Conservation (phyloP, 1,140 invertebrate genomes). For the Drosophila lini region DNA sequence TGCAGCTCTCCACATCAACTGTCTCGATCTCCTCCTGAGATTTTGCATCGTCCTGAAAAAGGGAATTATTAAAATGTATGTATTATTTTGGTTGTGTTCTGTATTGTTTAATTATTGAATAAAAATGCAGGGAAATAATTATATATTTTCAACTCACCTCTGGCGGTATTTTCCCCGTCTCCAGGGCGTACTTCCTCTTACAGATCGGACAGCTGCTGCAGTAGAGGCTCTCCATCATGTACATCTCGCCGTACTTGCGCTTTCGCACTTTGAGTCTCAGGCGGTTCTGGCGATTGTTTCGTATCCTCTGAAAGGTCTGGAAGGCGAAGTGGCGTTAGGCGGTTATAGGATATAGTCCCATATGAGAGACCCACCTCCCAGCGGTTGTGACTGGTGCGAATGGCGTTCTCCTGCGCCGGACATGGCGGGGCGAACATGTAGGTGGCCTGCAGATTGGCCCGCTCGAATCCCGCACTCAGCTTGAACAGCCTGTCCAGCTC, state of each 20-base stretch:
- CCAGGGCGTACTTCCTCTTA: slow-evolving; percentile 88
- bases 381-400: slow-evolving; percentile 88
- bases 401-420: slow-evolving; percentile 84
- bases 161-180: slow-evolving; percentile 86
- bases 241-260: slow-evolving; percentile 87
- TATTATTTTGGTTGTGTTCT: too few relatives aligned
- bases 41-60: slow-evolving; percentile 63
- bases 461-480: slow-evolving; percentile 85
- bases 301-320: slow-evolving; percentile 91
- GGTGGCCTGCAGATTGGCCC: slow-evolving; percentile 80
- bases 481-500: slow-evolving; percentile 92
- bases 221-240: slow-evolving; percentile 84
- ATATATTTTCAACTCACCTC: slow-evolving; percentile 86
- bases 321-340: background rate
- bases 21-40: slow-evolving; percentile 85
- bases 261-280: slow-evolving; percentile 86
- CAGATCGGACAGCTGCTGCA: slow-evolving; percentile 91
- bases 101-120: background rate
- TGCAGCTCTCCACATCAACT: slow-evolving; percentile 85
- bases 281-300: slow-evolving; percentile 91
- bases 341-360: background rate
- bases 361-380: slow-evolving; percentile 87
- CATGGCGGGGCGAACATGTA: slow-evolving; percentile 83
- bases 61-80: too few relatives aligned
- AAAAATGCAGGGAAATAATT: background rate